Percentiles rank a stretch among this genome's conserved stretches.
phyloP scores from a whole-genome alignment of 2,888 invertebrate genomes.

The Philaethria dido region DNA sequence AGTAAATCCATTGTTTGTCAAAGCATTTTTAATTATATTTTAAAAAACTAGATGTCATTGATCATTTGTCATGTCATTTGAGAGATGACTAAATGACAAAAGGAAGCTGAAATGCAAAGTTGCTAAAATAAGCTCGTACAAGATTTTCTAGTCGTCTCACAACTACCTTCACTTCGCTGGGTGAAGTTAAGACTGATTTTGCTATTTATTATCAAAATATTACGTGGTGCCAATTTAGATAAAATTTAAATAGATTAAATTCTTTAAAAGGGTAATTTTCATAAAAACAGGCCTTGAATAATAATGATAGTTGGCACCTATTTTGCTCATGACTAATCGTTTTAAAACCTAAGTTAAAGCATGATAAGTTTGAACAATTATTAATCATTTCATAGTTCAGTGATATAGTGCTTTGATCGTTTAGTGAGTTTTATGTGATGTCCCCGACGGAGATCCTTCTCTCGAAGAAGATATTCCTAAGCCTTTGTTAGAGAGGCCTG shows the following conservation, averaged over 20 bases:
- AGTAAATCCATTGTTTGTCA: no score
- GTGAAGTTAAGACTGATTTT: conserved; percentile 32
- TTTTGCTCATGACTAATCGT: conserved; percentile 46
- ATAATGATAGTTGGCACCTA: conserved; percentile 8
- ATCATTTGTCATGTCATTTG: no score
- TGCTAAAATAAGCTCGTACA: conserved; percentile 24
- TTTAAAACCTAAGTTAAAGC: conserved; percentile 27
- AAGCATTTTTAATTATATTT: no score
- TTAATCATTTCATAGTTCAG: conserved; percentile 6
- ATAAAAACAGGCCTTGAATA: conserved; percentile 1
- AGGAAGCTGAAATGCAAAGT: conserved; percentile 13
- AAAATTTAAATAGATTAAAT: conserved; percentile 6
- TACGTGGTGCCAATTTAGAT: conserved; percentile 31
- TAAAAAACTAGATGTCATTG: background rate
- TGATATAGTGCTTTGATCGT: conserved; percentile 18
- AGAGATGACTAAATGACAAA: no score
- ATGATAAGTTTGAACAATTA: conserved; percentile 27
- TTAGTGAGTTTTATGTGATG: conserved; percentile 62
- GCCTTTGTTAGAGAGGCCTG: conserved; percentile 66
- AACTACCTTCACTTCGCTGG: conserved; percentile 20
- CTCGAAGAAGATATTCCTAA: conserved; percentile 78
- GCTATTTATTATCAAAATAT: conserved; percentile 29
- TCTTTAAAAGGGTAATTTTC: conserved; percentile 9
- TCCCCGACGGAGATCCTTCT: conserved; percentile 81
- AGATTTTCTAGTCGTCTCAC: conserved; percentile 17